These are phyloP conservation scores for Brachyalestes nurse DNA, from an alignment of 2,797 vertebrate genomes.

Conservation along the genomic window DNA sequence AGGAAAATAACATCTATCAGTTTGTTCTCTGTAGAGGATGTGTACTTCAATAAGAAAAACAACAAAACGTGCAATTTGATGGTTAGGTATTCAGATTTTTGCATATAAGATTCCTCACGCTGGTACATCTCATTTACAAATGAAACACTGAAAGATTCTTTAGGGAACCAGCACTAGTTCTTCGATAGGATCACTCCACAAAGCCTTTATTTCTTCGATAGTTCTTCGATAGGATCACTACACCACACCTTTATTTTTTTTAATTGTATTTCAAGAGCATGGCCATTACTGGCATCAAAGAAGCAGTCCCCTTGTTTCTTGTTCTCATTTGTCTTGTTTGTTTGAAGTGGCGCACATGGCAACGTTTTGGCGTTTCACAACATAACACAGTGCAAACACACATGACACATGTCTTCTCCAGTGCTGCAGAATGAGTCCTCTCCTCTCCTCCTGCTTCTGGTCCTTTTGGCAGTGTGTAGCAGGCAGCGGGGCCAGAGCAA, in stretches of 20 bases:
- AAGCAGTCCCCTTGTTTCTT: not conserved
- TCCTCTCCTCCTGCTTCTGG: not conserved
- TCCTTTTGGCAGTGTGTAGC: slow-evolving; percentile 29
- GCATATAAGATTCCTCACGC: too few species aligned
- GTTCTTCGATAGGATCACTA: not conserved
- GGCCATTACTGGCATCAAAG: not conserved
- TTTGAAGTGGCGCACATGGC: not conserved
- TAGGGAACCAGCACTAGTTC: not conserved
- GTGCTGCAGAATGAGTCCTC: slow-evolving; percentile 11
- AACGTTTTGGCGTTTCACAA: not conserved
- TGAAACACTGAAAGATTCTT: not conserved
- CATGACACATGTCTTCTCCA: not conserved
- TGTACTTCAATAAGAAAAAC: too few species aligned
- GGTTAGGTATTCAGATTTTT: too few species aligned
- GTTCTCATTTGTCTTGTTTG: not conserved
- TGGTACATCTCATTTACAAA: not conserved
- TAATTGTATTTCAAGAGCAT: not conserved
- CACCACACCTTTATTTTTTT: not conserved
- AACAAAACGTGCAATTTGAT: too few species aligned
- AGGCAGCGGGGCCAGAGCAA: slow-evolving; percentile 10
- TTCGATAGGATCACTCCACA: not conserved
- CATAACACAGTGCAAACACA: slow-evolving; percentile 1
- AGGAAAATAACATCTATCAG: too few species aligned
- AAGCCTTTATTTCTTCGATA: not conserved
- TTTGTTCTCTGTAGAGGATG: too few species aligned